Evolutionary conservation across 2,888 invertebrate genomes (phyloP).

Genomic region (Osmoderma eremita): DNA sequence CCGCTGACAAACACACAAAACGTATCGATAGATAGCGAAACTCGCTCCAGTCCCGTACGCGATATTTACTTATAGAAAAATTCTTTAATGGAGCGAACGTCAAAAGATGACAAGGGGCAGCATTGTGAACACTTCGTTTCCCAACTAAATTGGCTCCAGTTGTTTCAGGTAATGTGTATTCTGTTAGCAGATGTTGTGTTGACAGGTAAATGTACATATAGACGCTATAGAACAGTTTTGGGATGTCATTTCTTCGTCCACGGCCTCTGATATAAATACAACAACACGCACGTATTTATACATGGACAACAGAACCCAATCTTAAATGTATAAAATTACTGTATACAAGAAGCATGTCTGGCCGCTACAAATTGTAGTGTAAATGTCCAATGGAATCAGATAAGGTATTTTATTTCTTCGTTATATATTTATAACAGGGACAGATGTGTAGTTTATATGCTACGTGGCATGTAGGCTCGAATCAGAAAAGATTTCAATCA

Average conservation of each 20-base stretch:
- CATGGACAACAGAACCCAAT: conserved; percentile 47
- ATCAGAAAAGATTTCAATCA: conserved; percentile 15
- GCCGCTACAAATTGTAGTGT: conserved; percentile 58
- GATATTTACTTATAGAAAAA: conserved; percentile 50
- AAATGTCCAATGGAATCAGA: conserved; percentile 51
- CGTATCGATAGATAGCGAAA: conserved; percentile 31
- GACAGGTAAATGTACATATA: conserved; percentile 57
- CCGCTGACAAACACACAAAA: conserved; percentile 7
- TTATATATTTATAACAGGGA: conserved; percentile 37
- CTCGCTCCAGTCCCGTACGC: conserved; percentile 45
- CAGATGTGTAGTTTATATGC: conserved; percentile 44
- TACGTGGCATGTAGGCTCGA: conserved; percentile 1
- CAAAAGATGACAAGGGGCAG: conserved; percentile 54
- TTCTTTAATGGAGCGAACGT: conserved; percentile 52
- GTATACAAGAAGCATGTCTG: conserved; percentile 55
- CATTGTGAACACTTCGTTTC: conserved; percentile 50
- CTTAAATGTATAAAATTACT: conserved; percentile 60
- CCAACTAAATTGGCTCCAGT: conserved; percentile 60
- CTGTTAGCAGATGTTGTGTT: conserved; percentile 54
- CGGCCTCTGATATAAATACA: conserved; percentile 22
- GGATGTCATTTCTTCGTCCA: conserved; percentile 54
- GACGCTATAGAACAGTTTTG: conserved; percentile 49
- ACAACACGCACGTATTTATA: conserved; percentile 11
- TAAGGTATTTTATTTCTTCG: conserved; percentile 45
- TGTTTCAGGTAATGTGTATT: conserved; percentile 58